Percentiles rank a stretch among this genome's conserved stretches.
Conservation (phyloP, 2,888 invertebrate species). For the Polyommatus iphigenia region DNA sequence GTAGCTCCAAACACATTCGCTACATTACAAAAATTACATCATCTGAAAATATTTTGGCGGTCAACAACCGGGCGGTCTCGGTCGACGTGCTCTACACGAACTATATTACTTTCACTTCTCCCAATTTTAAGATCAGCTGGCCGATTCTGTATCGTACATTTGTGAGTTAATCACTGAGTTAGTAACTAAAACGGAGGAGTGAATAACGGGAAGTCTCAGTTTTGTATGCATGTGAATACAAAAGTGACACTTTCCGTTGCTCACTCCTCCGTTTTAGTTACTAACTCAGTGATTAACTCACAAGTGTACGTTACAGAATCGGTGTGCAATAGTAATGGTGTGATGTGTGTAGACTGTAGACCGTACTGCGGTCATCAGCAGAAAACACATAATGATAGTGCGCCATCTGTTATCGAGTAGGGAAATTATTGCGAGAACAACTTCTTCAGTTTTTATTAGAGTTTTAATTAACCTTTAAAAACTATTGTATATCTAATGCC, state of each 20-base stretch:
- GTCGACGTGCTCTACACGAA: constrained; percentile 58
- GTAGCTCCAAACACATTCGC: constrained; percentile 24
- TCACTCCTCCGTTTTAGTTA: no score
- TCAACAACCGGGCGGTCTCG: constrained; percentile 71
- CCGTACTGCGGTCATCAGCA: constrained; percentile 45
- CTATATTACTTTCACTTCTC: constrained; percentile 64
- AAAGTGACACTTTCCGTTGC: no score
- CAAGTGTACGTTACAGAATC: no score
- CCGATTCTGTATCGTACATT: no score
- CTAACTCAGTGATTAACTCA: no score
- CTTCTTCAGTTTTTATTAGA: no score
- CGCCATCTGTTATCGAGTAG: constrained; percentile 47
- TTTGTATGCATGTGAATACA: no score
- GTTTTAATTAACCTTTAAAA: no score
- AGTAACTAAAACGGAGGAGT: no score
- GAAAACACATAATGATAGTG: constrained; percentile 38
- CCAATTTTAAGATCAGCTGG: background rate
- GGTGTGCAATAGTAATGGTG: background rate
- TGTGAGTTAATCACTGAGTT: no score
- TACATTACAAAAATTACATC: constrained; percentile 58
- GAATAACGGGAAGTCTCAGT: no score
- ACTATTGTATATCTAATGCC: no score
- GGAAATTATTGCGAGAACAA: background rate
- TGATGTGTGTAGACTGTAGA: constrained; percentile 1
- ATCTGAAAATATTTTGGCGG: constrained; percentile 63